phyloP scores from a whole-genome alignment of 2,113 vertebrate genomes.

The Calyptomena viridis region DNA sequence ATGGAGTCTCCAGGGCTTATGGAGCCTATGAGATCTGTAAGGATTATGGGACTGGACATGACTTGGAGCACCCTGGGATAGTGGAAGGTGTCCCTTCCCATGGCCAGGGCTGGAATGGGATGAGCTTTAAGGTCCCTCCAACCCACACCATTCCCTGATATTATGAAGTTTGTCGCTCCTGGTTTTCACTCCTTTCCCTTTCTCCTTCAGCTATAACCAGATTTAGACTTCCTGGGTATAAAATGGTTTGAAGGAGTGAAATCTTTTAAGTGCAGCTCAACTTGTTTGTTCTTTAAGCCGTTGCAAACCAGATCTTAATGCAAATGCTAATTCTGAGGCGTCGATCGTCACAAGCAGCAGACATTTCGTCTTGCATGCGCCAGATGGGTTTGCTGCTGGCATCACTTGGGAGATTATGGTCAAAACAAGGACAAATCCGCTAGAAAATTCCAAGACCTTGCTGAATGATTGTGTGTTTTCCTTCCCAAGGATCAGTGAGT shows the following conservation, averaged over 20 bases:
- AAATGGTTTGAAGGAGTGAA: background rate
- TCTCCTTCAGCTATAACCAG: background rate
- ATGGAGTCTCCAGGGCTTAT: no score
- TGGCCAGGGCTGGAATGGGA: background rate
- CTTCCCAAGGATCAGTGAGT: background rate
- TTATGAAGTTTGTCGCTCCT: fast-evolving
- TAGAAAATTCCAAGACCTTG: background rate
- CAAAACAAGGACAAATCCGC: background rate
- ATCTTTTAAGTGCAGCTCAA: background rate
- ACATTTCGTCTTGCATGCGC: background rate
- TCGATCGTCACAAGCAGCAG: background rate
- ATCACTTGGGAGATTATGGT: background rate
- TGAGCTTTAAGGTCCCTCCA: background rate
- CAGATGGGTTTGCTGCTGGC: background rate
- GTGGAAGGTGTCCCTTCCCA: background rate
- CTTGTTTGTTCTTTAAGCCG: background rate
- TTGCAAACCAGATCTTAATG: background rate
- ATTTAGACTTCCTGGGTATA: background rate
- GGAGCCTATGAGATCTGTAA: background rate
- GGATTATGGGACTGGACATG: background rate
- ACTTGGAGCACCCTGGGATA: background rate
- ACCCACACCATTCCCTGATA: background rate
- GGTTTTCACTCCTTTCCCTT: background rate
- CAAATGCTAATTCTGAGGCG: background rate
- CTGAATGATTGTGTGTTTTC: background rate